These are phyloP conservation scores for Hormiphora californensis DNA, from an alignment of 37 sponge, comb jelly and placozoan species.

Conservation along the genomic window DNA sequence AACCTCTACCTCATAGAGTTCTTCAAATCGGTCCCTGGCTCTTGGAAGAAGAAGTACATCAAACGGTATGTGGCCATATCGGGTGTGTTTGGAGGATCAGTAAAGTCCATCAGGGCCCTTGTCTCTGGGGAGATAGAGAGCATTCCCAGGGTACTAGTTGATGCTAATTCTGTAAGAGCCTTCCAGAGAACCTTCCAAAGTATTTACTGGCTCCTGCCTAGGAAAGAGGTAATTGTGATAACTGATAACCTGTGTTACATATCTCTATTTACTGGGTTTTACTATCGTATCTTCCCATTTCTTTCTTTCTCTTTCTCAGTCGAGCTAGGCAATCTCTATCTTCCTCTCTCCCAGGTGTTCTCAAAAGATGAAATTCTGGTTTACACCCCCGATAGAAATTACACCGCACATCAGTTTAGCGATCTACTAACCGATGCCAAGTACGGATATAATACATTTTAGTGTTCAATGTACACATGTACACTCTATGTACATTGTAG, in stretches of 20 bases:
- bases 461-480: not conserved
- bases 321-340: too few relatives aligned
- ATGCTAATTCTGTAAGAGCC: constrained; percentile 4
- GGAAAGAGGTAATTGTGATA: not conserved
- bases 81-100: constrained; percentile 41
- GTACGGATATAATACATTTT: not conserved
- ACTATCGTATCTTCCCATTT: too few relatives aligned
- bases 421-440: constrained; percentile 11
- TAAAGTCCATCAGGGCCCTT: constrained; percentile 25
- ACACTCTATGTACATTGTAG: not conserved
- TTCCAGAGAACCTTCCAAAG: constrained; percentile 39
- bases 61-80: constrained; percentile 15
- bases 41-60: constrained; percentile 36
- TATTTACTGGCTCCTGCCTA: constrained; percentile 48
- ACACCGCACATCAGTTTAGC: not conserved
- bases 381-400: constrained; percentile 19
- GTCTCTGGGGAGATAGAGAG: constrained; percentile 32
- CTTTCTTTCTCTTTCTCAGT: too few relatives aligned
- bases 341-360: not conserved
- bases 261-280: too few relatives aligned
- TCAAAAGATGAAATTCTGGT: not conserved
- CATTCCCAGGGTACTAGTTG: constrained; percentile 33
- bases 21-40: not conserved
- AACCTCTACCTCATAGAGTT: constrained; percentile 39
- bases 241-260: too few relatives aligned